Conservation (phyloP, 2,888 invertebrate species). For the Tetramorium bicarinatum region DNA sequence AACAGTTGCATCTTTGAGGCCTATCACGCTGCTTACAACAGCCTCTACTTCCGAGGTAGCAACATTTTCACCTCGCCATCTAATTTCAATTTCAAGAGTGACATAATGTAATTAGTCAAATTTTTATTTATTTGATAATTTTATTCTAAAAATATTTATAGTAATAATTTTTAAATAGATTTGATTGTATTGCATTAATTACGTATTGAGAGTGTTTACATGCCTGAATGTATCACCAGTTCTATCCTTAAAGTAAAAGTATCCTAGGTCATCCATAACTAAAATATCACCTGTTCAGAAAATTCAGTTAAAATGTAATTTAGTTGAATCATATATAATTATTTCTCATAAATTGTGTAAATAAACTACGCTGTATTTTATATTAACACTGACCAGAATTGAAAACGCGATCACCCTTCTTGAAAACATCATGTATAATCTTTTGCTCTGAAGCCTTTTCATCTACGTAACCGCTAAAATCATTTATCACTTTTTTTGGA, state of each 20-base stretch:
- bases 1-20: conserved; percentile 93
- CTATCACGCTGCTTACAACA: conserved; percentile 92
- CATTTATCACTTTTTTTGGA: conserved; percentile 87
- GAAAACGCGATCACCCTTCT: conserved; percentile 95
- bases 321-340: conserved; percentile 3
- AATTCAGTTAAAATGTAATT: conserved; percentile 29
- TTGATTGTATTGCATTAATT: neutral
- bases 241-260: conserved; percentile 97
- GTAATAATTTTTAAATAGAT: neutral
- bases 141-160: neutral
- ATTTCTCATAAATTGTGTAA: neutral
- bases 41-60: conserved; percentile 98
- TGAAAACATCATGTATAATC: conserved; percentile 93
- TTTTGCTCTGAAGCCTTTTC: conserved; percentile 94
- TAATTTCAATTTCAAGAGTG: conserved; percentile 71
- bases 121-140: neutral
- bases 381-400: conserved; percentile 89
- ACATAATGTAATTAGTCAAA: conserved; percentile 7
- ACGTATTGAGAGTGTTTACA: conserved; percentile 1
- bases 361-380: conserved; percentile 20
- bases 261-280: conserved; percentile 96
- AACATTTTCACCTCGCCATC: conserved; percentile 99
- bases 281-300: conserved; percentile 92
- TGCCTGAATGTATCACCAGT: conserved; percentile 93
- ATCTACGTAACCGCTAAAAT: conserved; percentile 91